Evolutionary conservation across 37 sponge, comb jelly and placozoan genomes (phyloP).

Genomic region (Ianthella basta): DNA sequence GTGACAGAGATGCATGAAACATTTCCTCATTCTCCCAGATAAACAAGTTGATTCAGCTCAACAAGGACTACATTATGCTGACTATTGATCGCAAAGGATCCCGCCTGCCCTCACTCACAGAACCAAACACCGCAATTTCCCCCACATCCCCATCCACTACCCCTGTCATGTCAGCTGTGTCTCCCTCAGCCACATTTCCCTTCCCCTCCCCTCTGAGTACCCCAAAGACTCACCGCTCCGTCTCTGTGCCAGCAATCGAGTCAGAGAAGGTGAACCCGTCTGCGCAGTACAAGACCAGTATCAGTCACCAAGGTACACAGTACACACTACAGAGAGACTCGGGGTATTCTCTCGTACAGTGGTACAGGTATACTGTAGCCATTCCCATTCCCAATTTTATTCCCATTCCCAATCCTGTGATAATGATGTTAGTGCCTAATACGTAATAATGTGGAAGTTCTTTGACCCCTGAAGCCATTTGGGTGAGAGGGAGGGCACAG

Average conservation of each 20-base stretch:
- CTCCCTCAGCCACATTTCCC: neutral
- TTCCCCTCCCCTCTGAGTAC: neutral
- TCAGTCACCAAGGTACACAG: no score
- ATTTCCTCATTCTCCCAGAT: constrained; percentile 7
- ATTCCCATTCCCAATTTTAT: no score
- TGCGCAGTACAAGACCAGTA: no score
- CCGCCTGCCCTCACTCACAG: neutral
- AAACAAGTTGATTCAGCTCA: constrained; percentile 9
- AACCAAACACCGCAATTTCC: neutral
- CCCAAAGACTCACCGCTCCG: constrained; percentile 3
- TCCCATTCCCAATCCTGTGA: no score
- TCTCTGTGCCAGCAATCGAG: neutral
- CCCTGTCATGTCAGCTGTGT: neutral
- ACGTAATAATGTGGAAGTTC: no score
- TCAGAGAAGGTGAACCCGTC: neutral
- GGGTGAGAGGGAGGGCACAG: no score
- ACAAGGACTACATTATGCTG: constrained; percentile 10
- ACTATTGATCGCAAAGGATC: constrained; percentile 44
- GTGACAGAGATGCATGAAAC: neutral
- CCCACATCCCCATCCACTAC: neutral
- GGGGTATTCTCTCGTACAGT: no score
- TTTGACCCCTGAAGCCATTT: no score
- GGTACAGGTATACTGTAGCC: no score
- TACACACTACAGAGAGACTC: no score
- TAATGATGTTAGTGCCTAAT: no score